A percentile compares a stretch with the other conserved stretches of the same genome.
These are phyloP conservation scores for Cichlasoma orientale DNA, from an alignment of 2,797 vertebrate genomes.

Conservation along the genomic window DNA sequence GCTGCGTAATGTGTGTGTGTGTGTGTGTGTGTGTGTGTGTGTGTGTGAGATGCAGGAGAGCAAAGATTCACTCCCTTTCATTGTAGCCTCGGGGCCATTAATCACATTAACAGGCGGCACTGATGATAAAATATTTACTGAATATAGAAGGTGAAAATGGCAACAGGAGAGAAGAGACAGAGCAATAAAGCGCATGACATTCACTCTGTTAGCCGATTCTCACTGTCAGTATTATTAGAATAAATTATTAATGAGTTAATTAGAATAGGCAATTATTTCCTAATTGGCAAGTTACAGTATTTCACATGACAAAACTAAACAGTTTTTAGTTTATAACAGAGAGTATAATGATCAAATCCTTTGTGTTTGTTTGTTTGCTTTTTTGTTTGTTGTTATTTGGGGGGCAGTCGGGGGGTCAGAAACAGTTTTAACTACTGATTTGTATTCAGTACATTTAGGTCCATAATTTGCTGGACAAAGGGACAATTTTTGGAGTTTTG, in stretches of 20 bases:
- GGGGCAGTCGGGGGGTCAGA: background rate
- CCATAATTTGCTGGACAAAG: background rate
- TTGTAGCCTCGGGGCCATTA: conserved; percentile 48
- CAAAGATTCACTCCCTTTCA: conserved; percentile 28
- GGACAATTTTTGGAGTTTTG: background rate
- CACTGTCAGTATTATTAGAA: conserved; percentile 9
- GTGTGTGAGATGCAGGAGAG: background rate
- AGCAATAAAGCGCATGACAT: background rate
- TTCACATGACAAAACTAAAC: background rate
- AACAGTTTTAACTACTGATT: background rate
- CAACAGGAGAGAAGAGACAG: conserved; percentile 1
- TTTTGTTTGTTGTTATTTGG: background rate
- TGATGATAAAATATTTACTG: conserved; percentile 61
- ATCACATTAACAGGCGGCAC: conserved; percentile 70
- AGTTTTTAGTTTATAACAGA: background rate
- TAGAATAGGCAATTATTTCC: background rate
- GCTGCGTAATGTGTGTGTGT: conserved; percentile 24
- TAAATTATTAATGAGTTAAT: conserved; percentile 30
- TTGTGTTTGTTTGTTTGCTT: background rate
- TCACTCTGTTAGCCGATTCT: conserved; percentile 29
- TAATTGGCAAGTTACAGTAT: background rate
- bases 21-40: background rate
- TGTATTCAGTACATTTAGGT: background rate
- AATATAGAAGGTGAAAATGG: conserved; percentile 32
- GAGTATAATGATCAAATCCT: background rate